A percentile compares a stretch with the other conserved stretches of the same genome.
Evolutionary conservation across 2,113 vertebrate species (phyloP).

Genomic region (Pelodiscus sinensis): DNA sequence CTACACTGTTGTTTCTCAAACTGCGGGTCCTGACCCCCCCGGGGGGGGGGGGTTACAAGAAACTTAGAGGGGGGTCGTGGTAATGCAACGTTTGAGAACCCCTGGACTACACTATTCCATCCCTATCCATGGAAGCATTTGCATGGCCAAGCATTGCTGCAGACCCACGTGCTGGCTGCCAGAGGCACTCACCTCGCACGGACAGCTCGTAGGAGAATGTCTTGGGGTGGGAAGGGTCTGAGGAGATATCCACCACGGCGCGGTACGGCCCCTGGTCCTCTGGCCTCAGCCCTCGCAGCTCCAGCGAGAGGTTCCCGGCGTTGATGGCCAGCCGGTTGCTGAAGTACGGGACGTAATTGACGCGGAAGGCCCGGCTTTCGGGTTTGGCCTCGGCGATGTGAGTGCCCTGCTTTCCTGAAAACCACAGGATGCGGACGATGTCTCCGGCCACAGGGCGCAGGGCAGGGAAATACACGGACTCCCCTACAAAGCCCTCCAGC

Average conservation of each 20-base stretch:
- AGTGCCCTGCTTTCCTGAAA: accelerated
- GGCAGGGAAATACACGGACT: background rate
- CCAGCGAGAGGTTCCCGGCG: background rate
- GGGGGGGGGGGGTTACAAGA: too few species aligned
- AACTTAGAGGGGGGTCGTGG: too few species aligned
- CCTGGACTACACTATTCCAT: too few species aligned
- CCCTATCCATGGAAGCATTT: too few species aligned
- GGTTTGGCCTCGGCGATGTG: background rate
- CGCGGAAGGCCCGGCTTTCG: accelerated
- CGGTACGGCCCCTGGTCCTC: background rate
- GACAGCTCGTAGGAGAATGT: accelerated
- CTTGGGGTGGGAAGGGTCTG: background rate
- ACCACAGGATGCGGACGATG: background rate
- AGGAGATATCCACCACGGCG: background rate
- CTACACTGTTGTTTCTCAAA: too few species aligned
- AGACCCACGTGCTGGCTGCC: background rate
- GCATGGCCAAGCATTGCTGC: too few species aligned
- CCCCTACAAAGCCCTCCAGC: background rate
- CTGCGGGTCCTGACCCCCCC: too few species aligned
- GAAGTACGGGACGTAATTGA: accelerated
- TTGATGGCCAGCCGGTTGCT: background rate
- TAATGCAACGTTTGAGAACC: too few species aligned
- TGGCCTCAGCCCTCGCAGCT: background rate
- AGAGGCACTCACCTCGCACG: background rate
- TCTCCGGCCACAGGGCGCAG: accelerated